phyloP scores from a whole-genome alignment of 1,140 invertebrate species.

The Trachymyrmex septentrionalis region DNA sequence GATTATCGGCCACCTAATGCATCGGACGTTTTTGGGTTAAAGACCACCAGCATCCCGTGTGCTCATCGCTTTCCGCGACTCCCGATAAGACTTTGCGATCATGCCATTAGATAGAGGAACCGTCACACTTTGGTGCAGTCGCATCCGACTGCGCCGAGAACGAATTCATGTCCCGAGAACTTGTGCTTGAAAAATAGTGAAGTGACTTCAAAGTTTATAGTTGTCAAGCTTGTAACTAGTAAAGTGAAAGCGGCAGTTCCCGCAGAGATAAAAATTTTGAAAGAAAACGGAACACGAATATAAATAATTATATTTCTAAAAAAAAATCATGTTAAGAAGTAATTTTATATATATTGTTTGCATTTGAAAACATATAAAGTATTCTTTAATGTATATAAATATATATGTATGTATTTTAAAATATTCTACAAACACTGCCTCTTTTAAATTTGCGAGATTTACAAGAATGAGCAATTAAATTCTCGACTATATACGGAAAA shows the following conservation, averaged over 20 bases:
- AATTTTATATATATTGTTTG: not conserved
- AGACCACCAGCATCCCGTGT: slow-evolving; percentile 61
- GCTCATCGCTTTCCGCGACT: slow-evolving; percentile 34
- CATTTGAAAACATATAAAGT: not conserved
- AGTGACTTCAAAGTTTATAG: slow-evolving; percentile 31
- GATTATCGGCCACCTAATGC: slow-evolving; percentile 73
- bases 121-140: slow-evolving; percentile 47
- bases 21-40: slow-evolving; percentile 75
- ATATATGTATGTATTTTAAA: too few species aligned
- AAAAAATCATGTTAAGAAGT: not conserved
- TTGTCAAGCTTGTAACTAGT: slow-evolving; percentile 15
- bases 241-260: not conserved
- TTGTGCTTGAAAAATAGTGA: slow-evolving; percentile 24
- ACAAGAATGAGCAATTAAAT: not conserved
- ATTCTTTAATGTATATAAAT: not conserved
- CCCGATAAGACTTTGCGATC: slow-evolving; percentile 61
- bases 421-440: not conserved
- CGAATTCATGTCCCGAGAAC: not conserved
- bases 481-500: not conserved
- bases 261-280: not conserved
- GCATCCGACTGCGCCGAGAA: slow-evolving; percentile 33
- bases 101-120: slow-evolving; percentile 53
- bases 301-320: not conserved
- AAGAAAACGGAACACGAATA: not conserved
- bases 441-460: not conserved